Evolutionary conservation across 1,140 invertebrate genomes (phyloP).

Genomic region (Psix sp.): DNA sequence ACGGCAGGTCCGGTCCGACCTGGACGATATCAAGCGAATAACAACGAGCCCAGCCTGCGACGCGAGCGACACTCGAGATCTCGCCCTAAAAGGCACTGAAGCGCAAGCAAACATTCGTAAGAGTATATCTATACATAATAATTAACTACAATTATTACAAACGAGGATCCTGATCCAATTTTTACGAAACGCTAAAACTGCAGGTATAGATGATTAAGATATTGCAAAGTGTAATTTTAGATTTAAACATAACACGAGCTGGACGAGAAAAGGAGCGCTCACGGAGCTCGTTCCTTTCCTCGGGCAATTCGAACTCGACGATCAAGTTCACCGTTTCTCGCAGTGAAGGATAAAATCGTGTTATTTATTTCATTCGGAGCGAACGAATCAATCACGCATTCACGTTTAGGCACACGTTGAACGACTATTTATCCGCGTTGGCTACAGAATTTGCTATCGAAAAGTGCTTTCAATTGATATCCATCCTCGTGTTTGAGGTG

Average conservation of each 20-base stretch:
- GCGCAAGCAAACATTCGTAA: slow-evolving; percentile 40
- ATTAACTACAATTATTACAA: slow-evolving; percentile 41
- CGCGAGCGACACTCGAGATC: slow-evolving; percentile 23
- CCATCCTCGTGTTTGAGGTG: slow-evolving; percentile 25
- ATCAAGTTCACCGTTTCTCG: slow-evolving; percentile 27
- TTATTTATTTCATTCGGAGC: slow-evolving; percentile 34
- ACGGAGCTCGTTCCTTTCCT: slow-evolving; percentile 29
- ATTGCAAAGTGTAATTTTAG: slow-evolving; percentile 51
- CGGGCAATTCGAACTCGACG: slow-evolving; percentile 27
- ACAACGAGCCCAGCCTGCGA: slow-evolving; percentile 47
- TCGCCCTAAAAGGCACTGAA: slow-evolving; percentile 45
- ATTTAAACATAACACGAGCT: slow-evolving; percentile 8
- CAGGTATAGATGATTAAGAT: slow-evolving; percentile 46
- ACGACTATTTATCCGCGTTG: slow-evolving; percentile 27
- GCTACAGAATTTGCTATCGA: slow-evolving; percentile 35
- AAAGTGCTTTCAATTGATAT: slow-evolving; percentile 24
- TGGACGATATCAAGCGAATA: too few species aligned
- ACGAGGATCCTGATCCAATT: slow-evolving; percentile 48
- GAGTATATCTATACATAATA: slow-evolving; percentile 24
- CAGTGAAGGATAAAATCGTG: slow-evolving; percentile 20
- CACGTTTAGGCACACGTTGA: slow-evolving; percentile 16
- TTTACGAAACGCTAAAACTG: slow-evolving; percentile 53
- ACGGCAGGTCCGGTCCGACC: too few species aligned
- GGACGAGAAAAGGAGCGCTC: background rate
- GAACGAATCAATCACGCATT: slow-evolving; percentile 30